phyloP scores from a whole-genome alignment of 2,888 invertebrate genomes.

The Dione juno region DNA sequence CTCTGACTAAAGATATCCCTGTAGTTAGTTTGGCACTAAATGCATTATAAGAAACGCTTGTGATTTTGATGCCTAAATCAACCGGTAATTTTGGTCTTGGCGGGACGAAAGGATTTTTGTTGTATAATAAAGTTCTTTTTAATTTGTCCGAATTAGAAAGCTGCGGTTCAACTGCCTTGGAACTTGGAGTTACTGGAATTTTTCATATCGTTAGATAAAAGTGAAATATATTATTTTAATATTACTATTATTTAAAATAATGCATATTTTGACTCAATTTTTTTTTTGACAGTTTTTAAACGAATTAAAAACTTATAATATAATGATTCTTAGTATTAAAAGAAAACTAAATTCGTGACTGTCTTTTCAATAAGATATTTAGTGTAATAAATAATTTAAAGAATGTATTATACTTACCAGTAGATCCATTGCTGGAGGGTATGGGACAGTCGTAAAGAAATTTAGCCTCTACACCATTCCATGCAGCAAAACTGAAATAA shows the following conservation, averaged over 20 bases:
- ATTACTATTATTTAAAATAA: too few relatives aligned
- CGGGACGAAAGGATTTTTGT: constrained; percentile 69
- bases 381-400: too few relatives aligned
- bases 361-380: too few relatives aligned
- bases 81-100: constrained; percentile 58
- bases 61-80: constrained; percentile 59
- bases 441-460: constrained; percentile 87
- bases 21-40: constrained; percentile 63
- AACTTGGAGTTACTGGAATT: constrained; percentile 56
- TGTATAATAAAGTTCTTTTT: constrained; percentile 74
- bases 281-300: too few relatives aligned
- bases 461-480: constrained; percentile 86
- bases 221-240: too few relatives aligned
- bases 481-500: constrained; percentile 88
- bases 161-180: constrained; percentile 66
- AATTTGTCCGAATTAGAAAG: constrained; percentile 80
- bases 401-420: constrained; percentile 54
- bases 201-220: too few relatives aligned
- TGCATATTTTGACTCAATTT: too few relatives aligned
- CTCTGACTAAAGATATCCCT: constrained; percentile 64
- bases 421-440: constrained; percentile 55
- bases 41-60: constrained; percentile 63
- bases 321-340: too few relatives aligned
- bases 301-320: too few relatives aligned
- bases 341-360: too few relatives aligned